Percentiles rank a stretch among this genome's conserved stretches.
These are phyloP conservation scores for Tinea pellionella DNA, from an alignment of 2,888 invertebrate genomes.

Conservation along the genomic window DNA sequence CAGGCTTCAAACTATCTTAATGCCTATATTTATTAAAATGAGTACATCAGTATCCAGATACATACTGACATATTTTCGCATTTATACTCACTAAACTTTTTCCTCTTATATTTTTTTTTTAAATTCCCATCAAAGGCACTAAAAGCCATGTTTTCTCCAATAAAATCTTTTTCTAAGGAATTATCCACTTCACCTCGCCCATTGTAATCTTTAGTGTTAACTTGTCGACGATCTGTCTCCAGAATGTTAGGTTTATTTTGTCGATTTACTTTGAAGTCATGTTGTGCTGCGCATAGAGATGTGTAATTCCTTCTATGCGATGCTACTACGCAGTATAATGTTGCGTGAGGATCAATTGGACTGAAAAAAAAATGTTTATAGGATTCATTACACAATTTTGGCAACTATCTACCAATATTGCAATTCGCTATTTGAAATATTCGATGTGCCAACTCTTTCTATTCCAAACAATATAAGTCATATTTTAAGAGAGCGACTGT, in stretches of 20 bases:
- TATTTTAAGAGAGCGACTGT: no score
- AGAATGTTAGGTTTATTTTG: not conserved
- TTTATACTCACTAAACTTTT: conserved; percentile 51
- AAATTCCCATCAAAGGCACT: conserved; percentile 41
- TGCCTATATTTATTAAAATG: no score
- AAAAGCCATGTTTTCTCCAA: conserved; percentile 20
- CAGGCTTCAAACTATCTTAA: no score
- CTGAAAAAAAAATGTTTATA: conserved; percentile 30
- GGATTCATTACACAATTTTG: no score
- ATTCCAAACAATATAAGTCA: no score
- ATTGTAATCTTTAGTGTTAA: conserved; percentile 18
- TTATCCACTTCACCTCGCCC: conserved; percentile 33
- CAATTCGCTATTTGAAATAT: no score
- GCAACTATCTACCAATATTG: no score
- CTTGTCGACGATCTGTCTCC: not conserved
- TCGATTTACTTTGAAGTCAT: conserved; percentile 29
- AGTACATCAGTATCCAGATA: no score
- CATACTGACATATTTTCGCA: no score
- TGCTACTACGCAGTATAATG: conserved; percentile 55
- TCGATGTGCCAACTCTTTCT: no score
- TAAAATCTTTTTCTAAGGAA: conserved; percentile 32
- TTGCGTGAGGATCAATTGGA: conserved; percentile 57
- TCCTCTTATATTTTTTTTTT: conserved; percentile 40
- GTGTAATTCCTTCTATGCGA: conserved; percentile 53
- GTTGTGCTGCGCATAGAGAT: conserved; percentile 53